These are phyloP conservation scores for Xyrauchen texanus DNA, from an alignment of 2,113 vertebrate genomes.

Conservation along the genomic window DNA sequence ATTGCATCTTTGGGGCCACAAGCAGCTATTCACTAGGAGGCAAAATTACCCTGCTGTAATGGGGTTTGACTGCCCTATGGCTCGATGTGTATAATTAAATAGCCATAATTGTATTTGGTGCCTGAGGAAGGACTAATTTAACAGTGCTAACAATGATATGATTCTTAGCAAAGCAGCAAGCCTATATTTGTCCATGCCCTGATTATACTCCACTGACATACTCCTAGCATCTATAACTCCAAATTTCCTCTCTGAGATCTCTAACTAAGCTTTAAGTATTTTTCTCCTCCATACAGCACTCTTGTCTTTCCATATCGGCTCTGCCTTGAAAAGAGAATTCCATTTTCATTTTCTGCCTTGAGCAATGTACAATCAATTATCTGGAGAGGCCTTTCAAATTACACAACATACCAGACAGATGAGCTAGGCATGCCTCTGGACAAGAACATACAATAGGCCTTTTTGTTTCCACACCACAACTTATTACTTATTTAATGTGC, in stretches of 20 bases:
- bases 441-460: conserved; percentile 56
- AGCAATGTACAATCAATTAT: conserved; percentile 68
- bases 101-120: conserved; percentile 49
- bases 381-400: conserved; percentile 77
- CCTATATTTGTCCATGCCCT: conserved; percentile 41
- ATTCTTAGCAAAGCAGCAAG: conserved; percentile 34
- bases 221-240: conserved; percentile 37
- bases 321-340: conserved; percentile 43
- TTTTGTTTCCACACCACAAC: conserved; percentile 55
- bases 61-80: too few relatives aligned
- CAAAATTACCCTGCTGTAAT: conserved; percentile 53
- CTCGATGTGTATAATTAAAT: conserved; percentile 40
- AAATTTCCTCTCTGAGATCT: conserved; percentile 40
- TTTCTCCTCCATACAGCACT: background rate
- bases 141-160: conserved; percentile 42
- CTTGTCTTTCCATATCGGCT: conserved; percentile 23
- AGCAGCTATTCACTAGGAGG: conserved; percentile 61
- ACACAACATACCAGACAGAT: conserved; percentile 81
- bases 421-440: conserved; percentile 61
- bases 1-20: conserved; percentile 38
- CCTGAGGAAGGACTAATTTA: conserved; percentile 28
- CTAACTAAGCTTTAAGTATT: conserved; percentile 32
- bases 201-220: conserved; percentile 39
- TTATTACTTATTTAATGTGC: conserved; percentile 57
- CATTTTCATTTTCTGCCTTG: conserved; percentile 65